Conservation (phyloP, 2,113 vertebrate genomes). For the Dicerorhinus sumatrensis region DNA sequence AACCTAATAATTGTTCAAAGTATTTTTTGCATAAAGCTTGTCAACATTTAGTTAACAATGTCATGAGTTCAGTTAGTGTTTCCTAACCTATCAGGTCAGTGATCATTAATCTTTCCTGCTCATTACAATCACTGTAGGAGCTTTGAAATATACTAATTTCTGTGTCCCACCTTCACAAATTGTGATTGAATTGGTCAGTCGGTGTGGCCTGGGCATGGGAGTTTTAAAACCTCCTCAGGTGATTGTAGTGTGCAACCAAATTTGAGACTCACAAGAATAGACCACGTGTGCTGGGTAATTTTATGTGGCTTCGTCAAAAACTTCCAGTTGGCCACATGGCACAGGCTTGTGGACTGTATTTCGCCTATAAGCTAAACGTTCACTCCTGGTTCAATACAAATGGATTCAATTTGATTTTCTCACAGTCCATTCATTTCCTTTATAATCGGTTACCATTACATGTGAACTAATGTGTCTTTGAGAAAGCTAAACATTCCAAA, state of each 20-base stretch:
- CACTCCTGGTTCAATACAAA: not conserved
- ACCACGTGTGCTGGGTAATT: not conserved
- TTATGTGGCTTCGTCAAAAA: not conserved
- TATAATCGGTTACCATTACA: not conserved
- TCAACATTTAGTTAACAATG: not conserved
- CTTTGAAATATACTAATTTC: not conserved
- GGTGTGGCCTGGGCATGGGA: not conserved
- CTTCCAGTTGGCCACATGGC: not conserved
- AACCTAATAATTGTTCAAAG: not conserved
- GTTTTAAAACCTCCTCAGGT: not conserved
- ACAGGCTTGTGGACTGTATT: not conserved
- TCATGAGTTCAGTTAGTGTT: not conserved
- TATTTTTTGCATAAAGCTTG: not conserved
- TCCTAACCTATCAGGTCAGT: not conserved
- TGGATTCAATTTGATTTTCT: not conserved
- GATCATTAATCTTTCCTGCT: not conserved
- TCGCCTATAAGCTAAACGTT: not conserved
- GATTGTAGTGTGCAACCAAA: not conserved
- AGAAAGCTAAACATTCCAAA: not conserved
- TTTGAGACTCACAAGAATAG: not conserved
- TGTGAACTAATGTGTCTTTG: not conserved
- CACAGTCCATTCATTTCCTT: not conserved
- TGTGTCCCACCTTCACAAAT: not conserved
- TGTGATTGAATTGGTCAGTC: not conserved
- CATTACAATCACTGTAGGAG: not conserved